A percentile compares a stretch with the other conserved stretches of the same genome.
These are phyloP conservation scores for Augochlorella aurata DNA, from an alignment of 2,888 invertebrate species.

Conservation along the genomic window DNA sequence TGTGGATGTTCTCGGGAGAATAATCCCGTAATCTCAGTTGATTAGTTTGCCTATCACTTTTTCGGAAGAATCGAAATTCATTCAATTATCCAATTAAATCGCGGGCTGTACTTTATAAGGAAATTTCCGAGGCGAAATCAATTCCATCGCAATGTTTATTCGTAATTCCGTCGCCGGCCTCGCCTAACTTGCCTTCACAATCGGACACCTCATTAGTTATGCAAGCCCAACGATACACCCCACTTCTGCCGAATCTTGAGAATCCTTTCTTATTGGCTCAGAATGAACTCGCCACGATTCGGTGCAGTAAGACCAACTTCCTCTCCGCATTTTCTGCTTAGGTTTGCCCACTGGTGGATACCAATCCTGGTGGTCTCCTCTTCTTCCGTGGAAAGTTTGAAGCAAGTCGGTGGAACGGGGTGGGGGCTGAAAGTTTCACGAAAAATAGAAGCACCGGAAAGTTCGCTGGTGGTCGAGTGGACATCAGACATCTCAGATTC, in stretches of 20 bases:
- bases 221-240: constrained; percentile 30
- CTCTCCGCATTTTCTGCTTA: constrained; percentile 69
- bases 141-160: constrained; percentile 54
- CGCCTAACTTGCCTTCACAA: background rate
- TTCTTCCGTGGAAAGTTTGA: constrained; percentile 40
- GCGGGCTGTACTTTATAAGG: background rate
- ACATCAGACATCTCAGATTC: constrained; percentile 57
- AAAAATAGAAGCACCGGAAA: constrained; percentile 46
- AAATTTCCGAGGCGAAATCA: constrained; percentile 13
- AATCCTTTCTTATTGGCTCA: constrained; percentile 61
- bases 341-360: constrained; percentile 50
- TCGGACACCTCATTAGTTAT: constrained; percentile 33
- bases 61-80: background rate
- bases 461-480: constrained; percentile 53
- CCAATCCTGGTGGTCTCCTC: constrained; percentile 25
- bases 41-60: too few relatives aligned
- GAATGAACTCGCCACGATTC: constrained; percentile 57
- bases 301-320: constrained; percentile 46
- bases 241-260: constrained; percentile 19
- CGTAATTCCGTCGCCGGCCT: background rate
- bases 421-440: constrained; percentile 36
- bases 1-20: background rate
- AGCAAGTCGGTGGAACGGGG: constrained; percentile 14
- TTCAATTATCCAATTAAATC: background rate
- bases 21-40: background rate